These are phyloP conservation scores for Pocillopora grandis DNA, from an alignment of 92 coral and sea anemone genomes.

Conservation along the genomic window DNA sequence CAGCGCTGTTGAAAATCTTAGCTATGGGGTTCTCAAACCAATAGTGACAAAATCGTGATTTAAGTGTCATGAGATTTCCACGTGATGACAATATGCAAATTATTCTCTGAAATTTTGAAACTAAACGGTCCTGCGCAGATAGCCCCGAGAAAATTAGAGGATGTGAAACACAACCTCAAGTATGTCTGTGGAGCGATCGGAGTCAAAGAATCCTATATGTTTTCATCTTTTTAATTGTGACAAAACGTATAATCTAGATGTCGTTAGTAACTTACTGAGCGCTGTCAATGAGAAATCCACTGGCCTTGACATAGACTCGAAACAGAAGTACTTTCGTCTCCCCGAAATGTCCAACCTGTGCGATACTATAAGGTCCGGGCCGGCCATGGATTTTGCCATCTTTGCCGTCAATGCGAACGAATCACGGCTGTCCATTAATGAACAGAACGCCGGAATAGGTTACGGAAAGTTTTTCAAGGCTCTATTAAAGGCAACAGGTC, in stretches of 20 bases:
- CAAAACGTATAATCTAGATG: conserved; percentile 3
- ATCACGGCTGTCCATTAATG: conserved; percentile 50
- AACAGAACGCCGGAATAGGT: conserved; percentile 49
- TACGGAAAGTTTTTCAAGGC: conserved; percentile 41
- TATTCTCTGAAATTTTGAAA: neutral
- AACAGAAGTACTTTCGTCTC: conserved; percentile 26
- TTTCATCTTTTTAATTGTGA: conserved; percentile 21
- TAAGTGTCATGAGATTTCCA: neutral
- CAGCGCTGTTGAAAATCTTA: neutral
- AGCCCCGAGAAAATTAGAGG: neutral
- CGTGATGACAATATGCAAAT: neutral
- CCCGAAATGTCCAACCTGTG: conserved; percentile 39
- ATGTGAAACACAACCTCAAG: neutral
- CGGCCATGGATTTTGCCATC: conserved; percentile 48
- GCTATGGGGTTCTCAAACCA: neutral
- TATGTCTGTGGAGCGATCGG: neutral
- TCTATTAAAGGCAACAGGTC: neutral
- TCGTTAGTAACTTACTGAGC: neutral
- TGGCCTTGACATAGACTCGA: neutral
- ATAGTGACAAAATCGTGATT: neutral
- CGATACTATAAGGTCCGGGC: neutral
- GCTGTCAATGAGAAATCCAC: neutral
- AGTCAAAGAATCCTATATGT: neutral
- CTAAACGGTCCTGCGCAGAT: neutral
- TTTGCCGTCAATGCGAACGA: conserved; percentile 60